A percentile compares a stretch with the other conserved stretches of the same genome.
phyloP scores from a whole-genome alignment of 2,888 invertebrate genomes.

The Xestia ashworthii region DNA sequence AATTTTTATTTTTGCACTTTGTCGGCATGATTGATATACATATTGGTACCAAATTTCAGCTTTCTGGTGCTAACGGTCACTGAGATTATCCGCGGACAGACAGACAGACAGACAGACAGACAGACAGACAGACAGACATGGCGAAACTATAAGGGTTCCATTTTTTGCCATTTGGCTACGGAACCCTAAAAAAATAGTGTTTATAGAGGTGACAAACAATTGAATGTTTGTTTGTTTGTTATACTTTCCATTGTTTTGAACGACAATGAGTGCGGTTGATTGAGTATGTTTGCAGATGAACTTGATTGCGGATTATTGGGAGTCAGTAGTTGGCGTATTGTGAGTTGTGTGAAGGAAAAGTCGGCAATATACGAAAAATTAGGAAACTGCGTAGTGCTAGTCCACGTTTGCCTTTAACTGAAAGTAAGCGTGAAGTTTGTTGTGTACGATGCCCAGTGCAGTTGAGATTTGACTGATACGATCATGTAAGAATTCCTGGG shows the following conservation, averaged over 20 bases:
- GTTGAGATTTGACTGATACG: neutral
- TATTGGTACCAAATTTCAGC: too few relatives aligned
- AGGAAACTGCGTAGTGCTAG: neutral
- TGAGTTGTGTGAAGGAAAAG: neutral
- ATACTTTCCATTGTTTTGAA: constrained; percentile 21
- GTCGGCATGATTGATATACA: too few relatives aligned
- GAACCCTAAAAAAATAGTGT: too few relatives aligned
- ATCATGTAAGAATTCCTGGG: neutral
- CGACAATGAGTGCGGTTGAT: neutral
- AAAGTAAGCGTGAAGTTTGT: neutral
- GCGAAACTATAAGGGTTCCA: too few relatives aligned
- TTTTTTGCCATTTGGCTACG: too few relatives aligned
- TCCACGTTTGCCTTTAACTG: neutral
- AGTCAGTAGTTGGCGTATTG: neutral
- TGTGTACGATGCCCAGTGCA: neutral
- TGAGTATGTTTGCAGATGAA: neutral
- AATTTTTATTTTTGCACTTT: too few relatives aligned
- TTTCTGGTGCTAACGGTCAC: too few relatives aligned
- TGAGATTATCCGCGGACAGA: too few relatives aligned
- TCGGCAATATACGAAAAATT: neutral
- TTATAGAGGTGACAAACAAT: too few relatives aligned
- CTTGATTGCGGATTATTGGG: neutral
- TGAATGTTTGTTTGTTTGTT: neutral
- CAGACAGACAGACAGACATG: too few relatives aligned
- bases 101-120: too few relatives aligned